Percentiles rank a stretch among this genome's conserved stretches.
These are phyloP conservation scores for Pseudococcus jackbeardsleyi DNA, from an alignment of 2,888 invertebrate genomes.

Conservation along the genomic window DNA sequence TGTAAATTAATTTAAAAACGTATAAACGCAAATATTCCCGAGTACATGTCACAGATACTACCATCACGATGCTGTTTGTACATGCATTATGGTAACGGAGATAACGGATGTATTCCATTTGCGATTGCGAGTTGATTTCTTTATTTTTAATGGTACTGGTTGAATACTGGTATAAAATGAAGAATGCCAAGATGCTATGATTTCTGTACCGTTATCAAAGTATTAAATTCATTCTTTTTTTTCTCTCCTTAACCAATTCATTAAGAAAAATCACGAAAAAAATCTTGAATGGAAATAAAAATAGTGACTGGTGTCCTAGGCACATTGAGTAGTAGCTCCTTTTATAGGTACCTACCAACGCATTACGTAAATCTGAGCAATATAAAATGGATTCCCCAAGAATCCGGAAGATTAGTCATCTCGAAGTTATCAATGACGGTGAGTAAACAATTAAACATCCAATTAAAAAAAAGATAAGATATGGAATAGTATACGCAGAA, in stretches of 20 bases:
- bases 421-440: no score
- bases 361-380: no score
- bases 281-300: not conserved
- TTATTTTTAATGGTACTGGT: conserved; percentile 19
- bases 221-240: not conserved
- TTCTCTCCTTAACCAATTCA: not conserved
- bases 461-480: no score
- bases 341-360: no score
- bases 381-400: no score
- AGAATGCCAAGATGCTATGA: conserved; percentile 30
- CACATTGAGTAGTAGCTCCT: no score
- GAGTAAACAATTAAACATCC: no score
- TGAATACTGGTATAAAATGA: not conserved
- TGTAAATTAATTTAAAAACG: conserved; percentile 45
- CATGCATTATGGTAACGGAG: conserved; percentile 31
- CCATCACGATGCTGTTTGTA: conserved; percentile 32
- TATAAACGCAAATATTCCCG: conserved; percentile 34
- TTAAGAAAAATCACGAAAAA: not conserved
- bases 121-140: conserved; percentile 10
- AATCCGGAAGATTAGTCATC: no score
- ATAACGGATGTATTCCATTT: conserved; percentile 35
- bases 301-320: no score
- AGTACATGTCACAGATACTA: not conserved
- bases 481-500: no score
- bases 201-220: conserved; percentile 9